Evolutionary conservation across 2,113 vertebrate species (phyloP).

Genomic region (Morone chrysops): DNA sequence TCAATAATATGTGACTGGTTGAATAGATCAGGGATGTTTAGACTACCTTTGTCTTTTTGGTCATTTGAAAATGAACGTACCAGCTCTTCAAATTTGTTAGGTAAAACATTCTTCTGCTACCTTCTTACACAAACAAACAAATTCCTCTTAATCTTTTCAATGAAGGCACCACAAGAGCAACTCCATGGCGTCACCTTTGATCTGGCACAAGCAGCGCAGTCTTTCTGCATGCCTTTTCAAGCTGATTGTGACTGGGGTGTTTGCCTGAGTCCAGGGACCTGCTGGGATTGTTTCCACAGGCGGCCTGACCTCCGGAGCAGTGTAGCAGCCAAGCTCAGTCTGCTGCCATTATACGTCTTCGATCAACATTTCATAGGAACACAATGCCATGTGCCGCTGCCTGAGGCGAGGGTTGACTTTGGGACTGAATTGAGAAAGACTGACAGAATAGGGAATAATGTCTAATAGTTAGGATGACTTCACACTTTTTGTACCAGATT

Average conservation of each 20-base stretch:
- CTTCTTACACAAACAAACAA: constrained; percentile 2
- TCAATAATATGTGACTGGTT: constrained; percentile 16
- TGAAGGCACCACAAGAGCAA: background rate
- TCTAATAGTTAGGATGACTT: constrained; percentile 29
- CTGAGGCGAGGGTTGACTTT: constrained; percentile 57
- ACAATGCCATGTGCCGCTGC: constrained; percentile 35
- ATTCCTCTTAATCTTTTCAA: constrained; percentile 9
- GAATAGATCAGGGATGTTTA: constrained; percentile 2
- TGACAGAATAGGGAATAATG: constrained; percentile 40
- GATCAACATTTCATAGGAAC: constrained; percentile 66
- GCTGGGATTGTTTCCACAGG: constrained; percentile 64
- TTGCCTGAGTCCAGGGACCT: constrained; percentile 49
- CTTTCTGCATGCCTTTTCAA: constrained; percentile 38
- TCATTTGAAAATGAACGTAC: constrained; percentile 4
- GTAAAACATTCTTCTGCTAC: background rate
- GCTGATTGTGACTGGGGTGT: constrained; percentile 42
- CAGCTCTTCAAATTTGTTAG: background rate
- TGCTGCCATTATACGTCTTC: constrained; percentile 58
- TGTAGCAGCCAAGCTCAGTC: constrained; percentile 48
- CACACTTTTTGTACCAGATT: constrained; percentile 28
- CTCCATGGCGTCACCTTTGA: constrained; percentile 4
- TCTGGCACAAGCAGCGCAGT: constrained; percentile 2
- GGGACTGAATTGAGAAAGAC: constrained; percentile 41
- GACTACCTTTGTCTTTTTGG: constrained; percentile 2
- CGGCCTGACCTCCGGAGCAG: constrained; percentile 44